Evolutionary conservation across 2,113 vertebrate genomes (phyloP).

Genomic region (Cheilinus undulatus): DNA sequence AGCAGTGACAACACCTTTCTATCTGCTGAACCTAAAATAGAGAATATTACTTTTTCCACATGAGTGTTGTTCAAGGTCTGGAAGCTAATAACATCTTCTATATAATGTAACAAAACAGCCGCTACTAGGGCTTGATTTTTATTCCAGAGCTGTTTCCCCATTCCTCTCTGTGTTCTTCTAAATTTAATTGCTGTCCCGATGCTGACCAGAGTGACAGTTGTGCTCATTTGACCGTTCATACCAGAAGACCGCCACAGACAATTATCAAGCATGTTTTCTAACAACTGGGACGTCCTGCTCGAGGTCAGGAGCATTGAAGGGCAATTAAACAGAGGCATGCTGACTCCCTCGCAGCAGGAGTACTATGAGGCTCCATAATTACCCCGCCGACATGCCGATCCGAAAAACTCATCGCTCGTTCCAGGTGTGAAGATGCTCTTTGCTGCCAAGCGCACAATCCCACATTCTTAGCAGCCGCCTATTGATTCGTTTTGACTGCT

Average conservation of each 20-base stretch:
- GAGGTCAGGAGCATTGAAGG: conserved; percentile 61
- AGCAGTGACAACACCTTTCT: conserved; percentile 24
- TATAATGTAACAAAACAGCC: not conserved
- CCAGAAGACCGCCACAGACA: conserved; percentile 32
- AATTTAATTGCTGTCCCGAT: conserved; percentile 17
- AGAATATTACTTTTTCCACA: conserved; percentile 33
- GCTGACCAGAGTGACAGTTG: conserved; percentile 19
- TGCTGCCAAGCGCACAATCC: conserved; percentile 36
- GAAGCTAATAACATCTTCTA: not conserved
- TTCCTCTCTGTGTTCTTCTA: not conserved
- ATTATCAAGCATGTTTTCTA: conserved; percentile 42
- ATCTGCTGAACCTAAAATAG: conserved; percentile 36
- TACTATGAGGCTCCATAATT: conserved; percentile 59
- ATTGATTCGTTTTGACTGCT: conserved; percentile 39
- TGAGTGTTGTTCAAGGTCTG: conserved; percentile 11
- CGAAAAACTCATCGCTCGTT: conserved; percentile 40
- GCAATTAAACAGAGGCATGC: conserved; percentile 69
- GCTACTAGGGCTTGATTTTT: no score
- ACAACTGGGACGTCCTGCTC: conserved; percentile 53
- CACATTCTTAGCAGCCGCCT: conserved; percentile 15
- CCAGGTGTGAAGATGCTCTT: conserved; percentile 47
- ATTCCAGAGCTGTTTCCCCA: not conserved
- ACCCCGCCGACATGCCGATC: conserved; percentile 32
- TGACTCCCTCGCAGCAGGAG: conserved; percentile 59
- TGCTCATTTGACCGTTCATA: conserved; percentile 24